Base-by-base conservation (phyloP, 2,113 vertebrate genomes). In the Perognathus longimembris region DNA sequence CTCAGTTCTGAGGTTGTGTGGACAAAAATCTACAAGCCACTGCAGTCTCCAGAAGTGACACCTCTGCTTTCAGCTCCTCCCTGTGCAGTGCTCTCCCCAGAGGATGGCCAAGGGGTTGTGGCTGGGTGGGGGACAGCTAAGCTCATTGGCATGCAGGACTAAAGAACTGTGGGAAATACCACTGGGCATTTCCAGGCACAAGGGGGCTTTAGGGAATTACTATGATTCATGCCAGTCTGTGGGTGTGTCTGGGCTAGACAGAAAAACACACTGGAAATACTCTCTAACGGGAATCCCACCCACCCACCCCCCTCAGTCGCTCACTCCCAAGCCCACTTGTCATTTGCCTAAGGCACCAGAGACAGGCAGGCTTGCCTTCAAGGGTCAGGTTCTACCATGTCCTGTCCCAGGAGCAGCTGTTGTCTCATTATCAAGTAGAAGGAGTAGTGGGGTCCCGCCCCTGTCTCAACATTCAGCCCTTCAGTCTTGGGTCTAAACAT, bases 171-270 rank as follows among this genome's bases (percentile, higher is more conserved):
- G 92, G 89, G 92, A 95, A 95, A 67, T 40, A 94, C n/a, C 74
- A 82, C 28, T 7, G 89, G 70, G 78, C 76, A 89, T 81, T 96
- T 96, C 92, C 89, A 95, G 93, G 91, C 95, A 95, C 64, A 93
- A 82, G 70, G 87, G 77, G 66, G 75, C 88, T 92, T 91, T 84
- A 86, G 95, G 80, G 85, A 94, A 91, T 82, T 79, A 50, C 64
- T 94, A 87, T 94, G 94, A 96, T 92, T 96, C 96, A 95, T 88
- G 89, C 92, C 95, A 94, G 50, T 78, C 81, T 92, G 45, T 1
- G 17, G 92, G 84, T 12, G 54, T 91, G 87, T 82, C 93, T 54
- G 17, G 34, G 73, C 54, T 83, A 90, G 71, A 88, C 66, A 93
- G 93, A 40, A 94, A 88, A 94, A 89, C 86, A 92, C 30, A 87